Evolutionary conservation across 2,888 invertebrate species (phyloP), one percentile per base, ranked within the genome.

Genomic region (Pachliopta kotzebuea): DNA sequence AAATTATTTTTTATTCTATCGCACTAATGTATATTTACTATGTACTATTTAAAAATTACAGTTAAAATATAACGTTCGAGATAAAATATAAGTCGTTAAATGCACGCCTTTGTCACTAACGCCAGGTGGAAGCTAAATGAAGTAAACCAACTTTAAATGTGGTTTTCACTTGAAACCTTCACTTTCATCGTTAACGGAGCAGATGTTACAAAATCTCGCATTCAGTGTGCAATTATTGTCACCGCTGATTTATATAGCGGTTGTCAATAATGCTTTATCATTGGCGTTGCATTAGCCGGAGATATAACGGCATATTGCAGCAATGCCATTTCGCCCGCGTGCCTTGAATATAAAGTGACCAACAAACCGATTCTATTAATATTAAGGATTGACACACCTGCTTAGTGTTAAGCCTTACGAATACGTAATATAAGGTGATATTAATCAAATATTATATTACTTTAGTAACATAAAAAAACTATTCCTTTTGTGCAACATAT

Each of bases 301-400:
- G 45, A 24, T 56, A 53, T 61, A 65, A 57, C 60, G 60, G 65
- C 24, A 56, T 50, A 60, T 49, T 65, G 63, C 52, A 17, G 56
- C 53, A 53, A 65, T 65, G 42, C 56, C 26, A 60, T 60, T 60
- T 52, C 45, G 56, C n/a, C 57, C 65, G 60, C 60, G 56, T 65
- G 60, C 56, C 42, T 45, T 56, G 65, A 60, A 53, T 65, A 65
- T 60, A 53, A 60, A 65, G 60, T 65, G 65, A 65, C 57, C 57
- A 54, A 60, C 56, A 29, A 60, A 61, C 56, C n/a, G 56, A 56
- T 55, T 59, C 45, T 63, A 56, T 56, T 60, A 56, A 56, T 59
- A 59, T 59, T 55, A 45, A 52, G 31, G 55, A 50, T 60, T 26
- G 50, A 56, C 23, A 54, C 7, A 6, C n/a, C 45, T 7, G n/a